phyloP scores from a whole-genome alignment of 2,797 vertebrate species.

The Acridotheres tristis region DNA sequence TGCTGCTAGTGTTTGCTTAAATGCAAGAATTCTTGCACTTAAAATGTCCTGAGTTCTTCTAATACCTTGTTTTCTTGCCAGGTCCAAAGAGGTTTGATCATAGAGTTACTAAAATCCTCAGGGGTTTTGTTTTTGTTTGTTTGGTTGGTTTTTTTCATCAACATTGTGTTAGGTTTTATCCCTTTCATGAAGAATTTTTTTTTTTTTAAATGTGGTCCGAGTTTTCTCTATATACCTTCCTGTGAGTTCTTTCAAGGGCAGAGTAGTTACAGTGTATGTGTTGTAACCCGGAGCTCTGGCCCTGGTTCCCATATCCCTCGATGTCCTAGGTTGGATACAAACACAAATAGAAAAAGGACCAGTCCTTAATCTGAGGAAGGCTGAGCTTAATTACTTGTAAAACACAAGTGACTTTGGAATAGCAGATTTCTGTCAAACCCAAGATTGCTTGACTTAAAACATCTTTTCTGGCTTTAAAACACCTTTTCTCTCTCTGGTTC shows the following conservation, averaged over 20 bases:
- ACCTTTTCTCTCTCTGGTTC: not conserved
- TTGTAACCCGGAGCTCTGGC: not conserved
- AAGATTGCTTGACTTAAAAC: not conserved
- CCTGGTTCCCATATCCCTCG: accelerated
- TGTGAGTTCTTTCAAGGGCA: not conserved
- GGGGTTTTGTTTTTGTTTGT: not conserved
- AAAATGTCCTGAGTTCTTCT: not conserved
- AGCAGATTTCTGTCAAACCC: not conserved
- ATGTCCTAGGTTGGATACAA: not conserved
- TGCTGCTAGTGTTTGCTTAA: not conserved
- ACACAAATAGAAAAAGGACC: not conserved
- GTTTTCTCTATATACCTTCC: not conserved
- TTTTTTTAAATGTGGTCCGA: not conserved
- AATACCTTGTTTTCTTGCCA: not conserved
- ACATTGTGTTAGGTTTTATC: not conserved
- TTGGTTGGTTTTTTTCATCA: not conserved
- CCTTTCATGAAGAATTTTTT: not conserved
- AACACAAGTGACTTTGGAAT: not conserved
- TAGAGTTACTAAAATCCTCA: not conserved
- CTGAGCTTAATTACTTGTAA: not conserved
- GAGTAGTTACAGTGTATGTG: not conserved
- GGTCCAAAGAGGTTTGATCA: not conserved
- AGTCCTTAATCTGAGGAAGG: not conserved
- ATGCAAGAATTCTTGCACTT: not conserved
- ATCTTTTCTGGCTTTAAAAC: not conserved